Evolutionary conservation across 2,113 vertebrate species (phyloP).

Genomic region (Chloebia gouldiae): DNA sequence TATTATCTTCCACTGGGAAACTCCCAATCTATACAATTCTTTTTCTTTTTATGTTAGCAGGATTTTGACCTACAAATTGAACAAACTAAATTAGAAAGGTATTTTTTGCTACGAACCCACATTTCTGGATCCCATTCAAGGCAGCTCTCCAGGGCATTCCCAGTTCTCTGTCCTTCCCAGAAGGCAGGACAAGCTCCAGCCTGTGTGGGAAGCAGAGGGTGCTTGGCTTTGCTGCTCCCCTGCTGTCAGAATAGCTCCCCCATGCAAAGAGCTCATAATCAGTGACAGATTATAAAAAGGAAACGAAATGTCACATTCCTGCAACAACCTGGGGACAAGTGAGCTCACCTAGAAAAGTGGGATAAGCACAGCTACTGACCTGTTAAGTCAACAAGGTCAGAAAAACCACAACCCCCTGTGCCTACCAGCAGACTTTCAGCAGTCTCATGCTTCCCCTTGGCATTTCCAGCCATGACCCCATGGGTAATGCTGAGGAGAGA

Average conservation of each 20-base stretch:
- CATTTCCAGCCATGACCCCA: neutral
- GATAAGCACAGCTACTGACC: neutral
- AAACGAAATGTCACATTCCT: neutral
- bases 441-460: neutral
- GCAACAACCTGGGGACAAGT: neutral
- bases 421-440: neutral
- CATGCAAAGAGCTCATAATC: neutral
- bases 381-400: neutral
- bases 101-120: neutral
- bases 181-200: neutral
- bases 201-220: neutral
- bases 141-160: neutral
- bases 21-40: neutral
- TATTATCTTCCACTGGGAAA: neutral
- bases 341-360: neutral
- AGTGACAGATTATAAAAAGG: neutral
- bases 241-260: neutral
- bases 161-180: accelerated
- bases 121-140: neutral
- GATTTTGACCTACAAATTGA: neutral
- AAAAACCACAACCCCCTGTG: neutral
- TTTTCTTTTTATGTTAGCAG: neutral
- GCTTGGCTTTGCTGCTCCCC: neutral
- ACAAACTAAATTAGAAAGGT: neutral
- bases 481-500: neutral